Evolutionary conservation across 1,140 invertebrate species (phyloP).

Genomic region (Pseudobourletiella spinata): DNA sequence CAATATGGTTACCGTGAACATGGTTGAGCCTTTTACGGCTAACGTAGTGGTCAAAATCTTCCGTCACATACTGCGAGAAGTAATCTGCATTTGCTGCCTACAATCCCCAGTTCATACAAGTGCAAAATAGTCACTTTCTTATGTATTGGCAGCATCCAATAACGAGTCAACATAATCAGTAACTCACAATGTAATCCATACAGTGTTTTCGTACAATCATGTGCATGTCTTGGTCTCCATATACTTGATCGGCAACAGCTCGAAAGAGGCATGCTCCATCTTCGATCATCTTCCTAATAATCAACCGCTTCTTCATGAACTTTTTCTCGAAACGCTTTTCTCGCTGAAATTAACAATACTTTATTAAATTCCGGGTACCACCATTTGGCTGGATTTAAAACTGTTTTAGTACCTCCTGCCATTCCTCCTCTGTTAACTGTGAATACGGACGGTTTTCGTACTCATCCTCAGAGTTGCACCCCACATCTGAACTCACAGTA

Average conservation of each 20-base stretch:
- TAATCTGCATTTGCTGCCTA: conserved; percentile 76
- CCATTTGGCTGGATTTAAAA: no score
- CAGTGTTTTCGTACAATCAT: conserved; percentile 70
- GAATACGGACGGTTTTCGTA: conserved; percentile 50
- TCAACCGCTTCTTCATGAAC: conserved; percentile 63
- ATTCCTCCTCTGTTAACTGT: conserved; percentile 50
- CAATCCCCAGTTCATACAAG: no score
- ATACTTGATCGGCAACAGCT: conserved; percentile 85
- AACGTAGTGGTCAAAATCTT: conserved; percentile 81
- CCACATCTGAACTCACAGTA: conserved; percentile 40
- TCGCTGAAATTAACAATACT: conserved; percentile 42
- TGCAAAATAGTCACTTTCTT: no score
- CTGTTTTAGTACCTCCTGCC: conserved; percentile 47
- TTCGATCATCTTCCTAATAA: conserved; percentile 80
- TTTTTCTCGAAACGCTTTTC: conserved; percentile 62
- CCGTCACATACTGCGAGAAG: conserved; percentile 87
- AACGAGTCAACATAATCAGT: no score
- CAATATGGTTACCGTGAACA: conserved; percentile 87
- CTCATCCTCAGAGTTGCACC: conserved; percentile 70
- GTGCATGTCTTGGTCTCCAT: conserved; percentile 90
- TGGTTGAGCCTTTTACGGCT: conserved; percentile 64
- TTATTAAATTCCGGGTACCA: no score
- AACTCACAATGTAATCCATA: conserved; percentile 84
- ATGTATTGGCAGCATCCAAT: no score
- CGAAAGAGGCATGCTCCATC: conserved; percentile 90